Evolutionary conservation across 2,113 vertebrate genomes (phyloP).

Genomic region (Hippocampus guttulatus): DNA sequence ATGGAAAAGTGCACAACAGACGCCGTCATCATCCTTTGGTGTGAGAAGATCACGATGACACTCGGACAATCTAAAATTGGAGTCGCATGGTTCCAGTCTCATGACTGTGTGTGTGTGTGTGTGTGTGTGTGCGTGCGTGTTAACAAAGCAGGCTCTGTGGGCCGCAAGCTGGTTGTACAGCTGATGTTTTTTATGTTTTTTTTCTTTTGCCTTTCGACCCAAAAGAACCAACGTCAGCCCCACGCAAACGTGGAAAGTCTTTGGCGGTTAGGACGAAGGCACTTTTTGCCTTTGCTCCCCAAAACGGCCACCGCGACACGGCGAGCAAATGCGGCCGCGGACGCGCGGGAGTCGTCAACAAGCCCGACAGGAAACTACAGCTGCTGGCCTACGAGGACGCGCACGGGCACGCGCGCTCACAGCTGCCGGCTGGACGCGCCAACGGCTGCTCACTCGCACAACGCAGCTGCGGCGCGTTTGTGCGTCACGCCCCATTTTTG

Average conservation of each 20-base stretch:
- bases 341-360: conserved; percentile 48
- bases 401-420: conserved; percentile 40
- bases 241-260: background rate
- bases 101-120: conserved; percentile 48
- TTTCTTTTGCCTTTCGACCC: no score
- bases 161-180: conserved; percentile 57
- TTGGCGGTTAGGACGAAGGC: background rate
- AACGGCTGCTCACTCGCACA: conserved; percentile 51
- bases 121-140: conserved; percentile 25
- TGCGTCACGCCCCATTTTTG: conserved; percentile 40
- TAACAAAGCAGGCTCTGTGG: conserved; percentile 58
- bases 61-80: conserved; percentile 51
- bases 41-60: conserved; percentile 24
- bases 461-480: conserved; percentile 51
- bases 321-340: background rate
- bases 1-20: conserved; percentile 7
- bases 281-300: background rate
- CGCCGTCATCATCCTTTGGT: background rate
- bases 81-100: conserved; percentile 59
- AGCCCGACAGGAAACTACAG: conserved; percentile 70
- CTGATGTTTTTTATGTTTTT: conserved; percentile 38
- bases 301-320: background rate
- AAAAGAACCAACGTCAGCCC: background rate
- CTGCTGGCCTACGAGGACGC: conserved; percentile 46
- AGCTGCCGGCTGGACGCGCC: conserved; percentile 61